These are phyloP conservation scores for Microcebus griseorufus DNA, from an alignment of 2,113 vertebrate genomes.

Conservation along the genomic window DNA sequence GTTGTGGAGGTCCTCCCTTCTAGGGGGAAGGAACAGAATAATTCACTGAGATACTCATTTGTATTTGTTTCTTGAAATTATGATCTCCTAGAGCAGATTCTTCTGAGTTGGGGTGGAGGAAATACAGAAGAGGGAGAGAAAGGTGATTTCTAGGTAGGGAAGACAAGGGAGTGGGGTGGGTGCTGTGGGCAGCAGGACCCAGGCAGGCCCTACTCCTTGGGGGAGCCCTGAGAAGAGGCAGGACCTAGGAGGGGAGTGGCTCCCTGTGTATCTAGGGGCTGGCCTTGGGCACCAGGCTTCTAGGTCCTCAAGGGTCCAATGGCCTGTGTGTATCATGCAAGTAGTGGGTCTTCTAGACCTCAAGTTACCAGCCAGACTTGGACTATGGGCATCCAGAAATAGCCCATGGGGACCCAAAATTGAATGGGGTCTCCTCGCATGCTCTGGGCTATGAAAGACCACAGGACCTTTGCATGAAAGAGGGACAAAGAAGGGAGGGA, in stretches of 20 bases:
- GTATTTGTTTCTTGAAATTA: not conserved
- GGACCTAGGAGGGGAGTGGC: fast-evolving
- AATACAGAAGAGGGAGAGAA: not conserved
- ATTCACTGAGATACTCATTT: not conserved
- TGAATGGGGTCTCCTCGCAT: not conserved
- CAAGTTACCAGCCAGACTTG: not conserved
- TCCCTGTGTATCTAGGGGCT: not conserved
- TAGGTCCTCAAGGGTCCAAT: not conserved
- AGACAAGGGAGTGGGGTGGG: not conserved
- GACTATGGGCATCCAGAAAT: not conserved
- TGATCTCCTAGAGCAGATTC: not conserved
- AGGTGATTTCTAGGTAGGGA: not conserved
- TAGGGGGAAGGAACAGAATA: not conserved
- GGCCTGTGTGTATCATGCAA: not conserved
- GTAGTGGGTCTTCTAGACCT: not conserved
- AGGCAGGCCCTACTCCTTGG: fast-evolving
- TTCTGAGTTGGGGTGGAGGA: not conserved
- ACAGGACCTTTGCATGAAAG: not conserved
- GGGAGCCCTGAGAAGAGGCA: not conserved
- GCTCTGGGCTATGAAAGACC: not conserved
- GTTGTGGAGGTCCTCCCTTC: not conserved
- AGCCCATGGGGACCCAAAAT: not conserved
- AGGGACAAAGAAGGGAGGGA: not conserved
- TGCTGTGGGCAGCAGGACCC: not conserved
- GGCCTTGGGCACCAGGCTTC: not conserved